Evolutionary conservation across 2,888 invertebrate species (phyloP).

Genomic region (Eristalis tenax): DNA sequence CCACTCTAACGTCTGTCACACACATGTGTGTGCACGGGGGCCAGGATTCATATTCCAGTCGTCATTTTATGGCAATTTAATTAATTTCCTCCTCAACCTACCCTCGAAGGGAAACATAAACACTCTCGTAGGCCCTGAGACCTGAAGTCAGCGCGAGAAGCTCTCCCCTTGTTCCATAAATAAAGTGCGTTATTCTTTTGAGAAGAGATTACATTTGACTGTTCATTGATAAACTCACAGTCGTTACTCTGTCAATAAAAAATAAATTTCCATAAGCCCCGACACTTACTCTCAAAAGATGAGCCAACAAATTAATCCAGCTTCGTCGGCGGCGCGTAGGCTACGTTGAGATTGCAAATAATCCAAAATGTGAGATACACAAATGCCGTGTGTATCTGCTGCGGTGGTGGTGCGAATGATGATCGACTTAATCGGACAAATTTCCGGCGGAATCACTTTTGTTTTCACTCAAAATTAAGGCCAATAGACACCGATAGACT

Average conservation of each 20-base stretch:
- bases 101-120: conserved; percentile 8
- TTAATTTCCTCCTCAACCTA: conserved; percentile 38
- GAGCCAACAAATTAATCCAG: conserved; percentile 54
- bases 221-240: conserved; percentile 33
- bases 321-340: conserved; percentile 22
- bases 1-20: conserved; percentile 5
- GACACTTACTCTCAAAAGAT: conserved; percentile 28
- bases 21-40: conserved; percentile 8
- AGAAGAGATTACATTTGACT: conserved; percentile 14
- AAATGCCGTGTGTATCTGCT: not conserved
- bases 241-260: not conserved
- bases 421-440: not conserved
- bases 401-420: not conserved
- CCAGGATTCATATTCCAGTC: conserved; percentile 10
- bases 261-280: not conserved
- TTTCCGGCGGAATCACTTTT: conserved; percentile 25
- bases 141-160: not conserved
- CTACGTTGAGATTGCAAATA: conserved; percentile 15
- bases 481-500: conserved; percentile 18
- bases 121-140: not conserved
- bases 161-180: not conserved
- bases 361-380: conserved; percentile 28
- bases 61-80: conserved; percentile 38
- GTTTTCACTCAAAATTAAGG: conserved; percentile 45
- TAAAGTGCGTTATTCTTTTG: conserved; percentile 12